Percentiles rank a stretch among this genome's conserved stretches.
phyloP scores from a whole-genome alignment of 2,797 vertebrate species.

The Leptodactylus fallax region DNA sequence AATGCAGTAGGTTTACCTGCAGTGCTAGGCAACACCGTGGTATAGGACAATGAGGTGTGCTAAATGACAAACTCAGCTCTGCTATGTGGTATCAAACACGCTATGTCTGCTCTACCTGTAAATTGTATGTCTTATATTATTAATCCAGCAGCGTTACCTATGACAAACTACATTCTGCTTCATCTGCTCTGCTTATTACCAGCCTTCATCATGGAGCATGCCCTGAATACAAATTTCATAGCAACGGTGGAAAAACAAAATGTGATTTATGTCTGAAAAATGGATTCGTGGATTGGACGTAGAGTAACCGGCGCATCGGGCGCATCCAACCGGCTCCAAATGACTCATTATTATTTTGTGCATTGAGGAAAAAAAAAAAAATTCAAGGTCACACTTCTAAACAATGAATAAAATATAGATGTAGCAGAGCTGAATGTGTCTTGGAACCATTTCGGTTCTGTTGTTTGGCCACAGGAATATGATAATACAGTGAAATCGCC shows the following conservation, averaged over 20 bases:
- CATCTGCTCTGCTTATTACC: not conserved
- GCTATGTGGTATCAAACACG: not conserved
- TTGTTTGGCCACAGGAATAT: not conserved
- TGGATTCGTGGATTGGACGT: not conserved
- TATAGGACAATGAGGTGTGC: no score
- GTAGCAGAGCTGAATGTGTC: constrained; percentile 9
- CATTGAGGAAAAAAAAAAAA: not conserved
- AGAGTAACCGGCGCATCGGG: not conserved
- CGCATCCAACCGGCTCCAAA: not conserved
- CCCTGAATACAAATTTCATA: constrained; percentile 37
- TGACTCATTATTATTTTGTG: constrained; percentile 18
- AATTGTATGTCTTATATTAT: not conserved
- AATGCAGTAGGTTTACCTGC: not conserved
- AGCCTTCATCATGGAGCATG: not conserved
- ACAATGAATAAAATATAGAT: not conserved
- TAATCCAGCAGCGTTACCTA: not conserved
- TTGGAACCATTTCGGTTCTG: not conserved
- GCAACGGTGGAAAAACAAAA: not conserved
- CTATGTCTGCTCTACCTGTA: not conserved
- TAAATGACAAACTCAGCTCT: not conserved
- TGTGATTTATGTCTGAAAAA: not conserved
- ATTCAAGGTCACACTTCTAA: constrained; percentile 46
- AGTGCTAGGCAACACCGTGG: not conserved
- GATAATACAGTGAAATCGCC: not conserved
- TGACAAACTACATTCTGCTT: not conserved